A percentile compares a stretch with the other conserved stretches of the same genome.
Evolutionary conservation across 1,140 invertebrate species (phyloP).

Genomic region (Lordiphosa stackelbergi): DNA sequence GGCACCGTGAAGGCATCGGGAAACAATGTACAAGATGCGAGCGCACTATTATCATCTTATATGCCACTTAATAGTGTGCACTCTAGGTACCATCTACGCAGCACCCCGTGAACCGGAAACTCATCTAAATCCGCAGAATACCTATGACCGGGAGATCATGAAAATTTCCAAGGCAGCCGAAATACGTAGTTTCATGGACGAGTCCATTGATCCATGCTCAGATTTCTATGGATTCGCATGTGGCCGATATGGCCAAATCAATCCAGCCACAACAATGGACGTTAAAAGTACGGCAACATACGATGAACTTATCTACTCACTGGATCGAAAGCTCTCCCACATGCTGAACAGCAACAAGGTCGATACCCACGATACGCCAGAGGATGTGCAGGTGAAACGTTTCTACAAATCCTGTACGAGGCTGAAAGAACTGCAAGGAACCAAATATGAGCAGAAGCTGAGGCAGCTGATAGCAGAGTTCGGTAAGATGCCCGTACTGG

Average conservation of each 20-base stretch:
- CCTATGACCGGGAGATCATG: constrained; percentile 15
- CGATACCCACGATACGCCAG: too few relatives aligned
- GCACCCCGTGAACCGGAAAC: not conserved
- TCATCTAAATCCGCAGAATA: not conserved
- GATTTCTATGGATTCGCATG: constrained; percentile 83
- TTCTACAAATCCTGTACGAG: constrained; percentile 43
- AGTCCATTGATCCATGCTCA: constrained; percentile 79
- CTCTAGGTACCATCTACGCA: not conserved
- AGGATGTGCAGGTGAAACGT: constrained; percentile 36
- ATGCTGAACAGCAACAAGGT: too few relatives aligned
- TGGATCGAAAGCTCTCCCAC: constrained; percentile 40
- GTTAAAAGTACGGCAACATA: constrained; percentile 46
- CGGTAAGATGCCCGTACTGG: constrained; percentile 44
- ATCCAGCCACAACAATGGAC: constrained; percentile 39
- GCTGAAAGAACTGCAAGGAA: constrained; percentile 9
- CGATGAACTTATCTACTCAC: constrained; percentile 39
- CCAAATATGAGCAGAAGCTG: constrained; percentile 26
- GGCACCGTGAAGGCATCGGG: not conserved
- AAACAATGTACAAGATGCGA: not conserved
- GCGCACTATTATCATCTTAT: not conserved
- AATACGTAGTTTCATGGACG: constrained; percentile 77
- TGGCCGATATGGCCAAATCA: constrained; percentile 80
- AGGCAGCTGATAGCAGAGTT: constrained; percentile 39
- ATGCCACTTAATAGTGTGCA: not conserved
- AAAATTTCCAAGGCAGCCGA: constrained; percentile 46